Percentiles rank a stretch among this genome's conserved stretches.
Conservation (phyloP, 2,888 invertebrate species). For the Papilio protenor region DNA sequence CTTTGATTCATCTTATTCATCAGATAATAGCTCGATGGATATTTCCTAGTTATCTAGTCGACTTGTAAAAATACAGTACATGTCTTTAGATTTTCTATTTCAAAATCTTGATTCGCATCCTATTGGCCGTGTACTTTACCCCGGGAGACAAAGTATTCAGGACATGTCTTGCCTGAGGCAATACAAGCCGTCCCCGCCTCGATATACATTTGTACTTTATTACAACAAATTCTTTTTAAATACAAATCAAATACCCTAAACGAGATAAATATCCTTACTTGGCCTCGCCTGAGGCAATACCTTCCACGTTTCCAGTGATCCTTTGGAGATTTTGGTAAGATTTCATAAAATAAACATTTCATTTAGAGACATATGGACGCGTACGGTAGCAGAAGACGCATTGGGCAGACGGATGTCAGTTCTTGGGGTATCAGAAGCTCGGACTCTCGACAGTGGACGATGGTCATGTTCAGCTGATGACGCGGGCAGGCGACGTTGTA, state of each 20-base stretch:
- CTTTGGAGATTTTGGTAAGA: neutral
- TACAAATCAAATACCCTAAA: neutral
- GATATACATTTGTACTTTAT: neutral
- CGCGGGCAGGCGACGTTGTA: slow-evolving; percentile 88
- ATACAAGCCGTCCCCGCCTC: neutral
- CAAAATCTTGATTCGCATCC: neutral
- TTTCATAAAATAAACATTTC: neutral
- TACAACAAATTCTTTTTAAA: neutral
- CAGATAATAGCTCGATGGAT: neutral
- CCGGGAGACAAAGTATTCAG: neutral
- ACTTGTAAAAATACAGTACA: neutral
- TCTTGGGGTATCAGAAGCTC: slow-evolving; percentile 88
- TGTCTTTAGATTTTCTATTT: neutral
- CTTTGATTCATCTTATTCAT: neutral
- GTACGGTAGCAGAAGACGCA: slow-evolving; percentile 82
- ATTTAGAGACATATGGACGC: slow-evolving; percentile 87
- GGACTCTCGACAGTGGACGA: slow-evolving; percentile 88
- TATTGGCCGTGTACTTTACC: neutral
- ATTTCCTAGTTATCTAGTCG: neutral
- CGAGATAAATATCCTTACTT: neutral
- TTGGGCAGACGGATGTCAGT: slow-evolving; percentile 85
- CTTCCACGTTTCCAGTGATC: neutral
- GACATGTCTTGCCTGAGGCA: neutral
- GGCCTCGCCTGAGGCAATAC: neutral
- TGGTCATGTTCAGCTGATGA: slow-evolving; percentile 92